These are phyloP conservation scores for Nibea coibor DNA, from an alignment of 2,113 vertebrate species.

Conservation along the genomic window DNA sequence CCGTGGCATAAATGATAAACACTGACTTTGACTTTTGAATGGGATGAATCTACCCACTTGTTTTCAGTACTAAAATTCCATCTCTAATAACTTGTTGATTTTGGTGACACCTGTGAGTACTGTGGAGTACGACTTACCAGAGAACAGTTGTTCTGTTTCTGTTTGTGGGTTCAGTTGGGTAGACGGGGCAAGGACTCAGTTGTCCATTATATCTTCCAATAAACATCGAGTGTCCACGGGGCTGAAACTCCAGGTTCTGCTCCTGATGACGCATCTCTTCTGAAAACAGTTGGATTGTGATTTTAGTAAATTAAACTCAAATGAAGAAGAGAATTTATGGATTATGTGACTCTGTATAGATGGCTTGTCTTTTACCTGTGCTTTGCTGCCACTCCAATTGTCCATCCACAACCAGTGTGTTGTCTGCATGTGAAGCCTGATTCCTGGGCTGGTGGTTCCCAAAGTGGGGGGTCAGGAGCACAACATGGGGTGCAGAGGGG, in stretches of 20 bases:
- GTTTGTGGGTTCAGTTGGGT: too few relatives aligned
- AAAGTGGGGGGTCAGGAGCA: neutral
- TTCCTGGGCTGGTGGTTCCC: neutral
- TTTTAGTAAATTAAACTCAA: neutral
- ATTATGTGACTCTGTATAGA: neutral
- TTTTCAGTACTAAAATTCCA: too few relatives aligned
- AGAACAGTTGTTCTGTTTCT: neutral
- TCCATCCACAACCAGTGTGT: neutral
- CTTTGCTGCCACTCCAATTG: neutral
- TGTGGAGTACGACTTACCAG: neutral
- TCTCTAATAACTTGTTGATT: neutral
- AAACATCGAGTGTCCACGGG: neutral
- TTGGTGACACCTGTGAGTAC: neutral
- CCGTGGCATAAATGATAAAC: too few relatives aligned
- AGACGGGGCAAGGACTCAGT: neutral
- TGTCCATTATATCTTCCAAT: neutral
- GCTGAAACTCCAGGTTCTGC: neutral
- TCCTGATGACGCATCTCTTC: neutral
- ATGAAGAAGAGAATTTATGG: neutral
- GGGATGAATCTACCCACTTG: too few relatives aligned
- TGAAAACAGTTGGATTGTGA: neutral
- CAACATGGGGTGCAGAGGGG: neutral
- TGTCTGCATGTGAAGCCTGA: too few relatives aligned
- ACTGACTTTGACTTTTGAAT: too few relatives aligned
- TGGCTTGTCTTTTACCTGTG: slow-evolving; percentile 3